These are phyloP conservation scores for Carcina quercana DNA, from an alignment of 2,888 invertebrate species.

Conservation along the genomic window DNA sequence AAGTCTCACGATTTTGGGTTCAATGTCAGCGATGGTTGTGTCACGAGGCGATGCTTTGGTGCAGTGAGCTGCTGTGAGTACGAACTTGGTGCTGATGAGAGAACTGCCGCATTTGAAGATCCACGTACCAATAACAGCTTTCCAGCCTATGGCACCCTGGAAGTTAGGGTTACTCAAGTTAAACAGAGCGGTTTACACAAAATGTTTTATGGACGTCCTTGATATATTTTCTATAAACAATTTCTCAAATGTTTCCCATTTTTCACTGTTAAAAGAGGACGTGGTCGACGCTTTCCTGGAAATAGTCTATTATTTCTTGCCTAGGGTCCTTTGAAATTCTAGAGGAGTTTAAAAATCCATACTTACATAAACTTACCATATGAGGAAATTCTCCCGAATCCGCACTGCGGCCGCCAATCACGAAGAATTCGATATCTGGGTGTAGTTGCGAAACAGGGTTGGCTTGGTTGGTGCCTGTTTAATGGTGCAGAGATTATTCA, in stretches of 20 bases:
- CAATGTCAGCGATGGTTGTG: slow-evolving; percentile 15
- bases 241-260: too few relatives aligned
- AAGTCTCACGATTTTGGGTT: slow-evolving; percentile 30
- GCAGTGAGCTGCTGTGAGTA: slow-evolving; percentile 81
- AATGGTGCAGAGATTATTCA: too few relatives aligned
- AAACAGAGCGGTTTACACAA: too few relatives aligned
- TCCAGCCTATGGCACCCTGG: slow-evolving; percentile 38
- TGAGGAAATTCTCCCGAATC: not conserved
- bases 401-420: not conserved
- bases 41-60: slow-evolving; percentile 20
- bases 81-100: slow-evolving; percentile 73
- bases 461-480: too few relatives aligned
- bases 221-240: too few relatives aligned
- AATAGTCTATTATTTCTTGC: too few relatives aligned
- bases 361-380: not conserved
- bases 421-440: too few relatives aligned
- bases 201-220: too few relatives aligned
- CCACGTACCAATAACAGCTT: slow-evolving; percentile 23
- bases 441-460: too few relatives aligned
- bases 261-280: too few relatives aligned
- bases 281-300: too few relatives aligned
- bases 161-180: not conserved
- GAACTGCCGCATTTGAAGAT: slow-evolving; percentile 74
- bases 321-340: not conserved
- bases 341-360: too few relatives aligned